phyloP scores from a whole-genome alignment of 2,113 vertebrate species.

The Calyptommatus sinebrachiatus region DNA sequence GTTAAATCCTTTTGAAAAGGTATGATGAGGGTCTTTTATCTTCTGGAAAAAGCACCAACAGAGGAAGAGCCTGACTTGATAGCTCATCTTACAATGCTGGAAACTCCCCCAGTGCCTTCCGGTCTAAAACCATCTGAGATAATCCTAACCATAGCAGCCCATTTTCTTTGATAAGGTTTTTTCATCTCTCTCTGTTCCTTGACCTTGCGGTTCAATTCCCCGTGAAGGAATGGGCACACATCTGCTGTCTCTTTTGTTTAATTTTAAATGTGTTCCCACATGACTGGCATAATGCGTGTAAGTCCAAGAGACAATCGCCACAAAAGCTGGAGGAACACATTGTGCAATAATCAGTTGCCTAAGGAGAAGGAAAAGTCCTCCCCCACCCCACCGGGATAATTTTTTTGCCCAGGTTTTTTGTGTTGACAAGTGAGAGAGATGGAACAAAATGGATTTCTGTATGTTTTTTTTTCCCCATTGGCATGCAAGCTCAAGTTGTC shows the following conservation, averaged over 20 bases:
- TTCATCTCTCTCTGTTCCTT: slow-evolving; percentile 23
- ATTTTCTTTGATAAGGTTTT: slow-evolving; percentile 17
- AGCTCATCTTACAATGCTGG: neutral
- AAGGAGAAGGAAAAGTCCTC: neutral
- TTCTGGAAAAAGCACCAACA: neutral
- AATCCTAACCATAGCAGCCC: neutral
- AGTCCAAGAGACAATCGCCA: neutral
- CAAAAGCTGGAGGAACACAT: neutral
- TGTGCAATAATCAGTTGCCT: neutral
- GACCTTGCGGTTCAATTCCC: slow-evolving; percentile 35
- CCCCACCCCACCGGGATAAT: neutral
- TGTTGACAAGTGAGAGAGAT: neutral
- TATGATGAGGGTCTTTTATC: neutral
- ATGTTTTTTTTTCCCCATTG: neutral
- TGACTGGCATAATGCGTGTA: neutral
- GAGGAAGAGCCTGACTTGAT: neutral
- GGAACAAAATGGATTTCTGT: rapidly evolving
- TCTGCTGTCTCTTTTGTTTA: slow-evolving; percentile 40
- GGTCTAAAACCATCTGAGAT: neutral
- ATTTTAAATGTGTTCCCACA: slow-evolving; percentile 35
- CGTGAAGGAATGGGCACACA: slow-evolving; percentile 40
- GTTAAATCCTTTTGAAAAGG: slow-evolving; percentile 1
- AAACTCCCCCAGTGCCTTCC: neutral
- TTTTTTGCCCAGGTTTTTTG: neutral
- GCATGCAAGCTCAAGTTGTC: rapidly evolving